phyloP scores from a whole-genome alignment of 2,797 vertebrate species.

The Tympanoctomys barrerae region DNA sequence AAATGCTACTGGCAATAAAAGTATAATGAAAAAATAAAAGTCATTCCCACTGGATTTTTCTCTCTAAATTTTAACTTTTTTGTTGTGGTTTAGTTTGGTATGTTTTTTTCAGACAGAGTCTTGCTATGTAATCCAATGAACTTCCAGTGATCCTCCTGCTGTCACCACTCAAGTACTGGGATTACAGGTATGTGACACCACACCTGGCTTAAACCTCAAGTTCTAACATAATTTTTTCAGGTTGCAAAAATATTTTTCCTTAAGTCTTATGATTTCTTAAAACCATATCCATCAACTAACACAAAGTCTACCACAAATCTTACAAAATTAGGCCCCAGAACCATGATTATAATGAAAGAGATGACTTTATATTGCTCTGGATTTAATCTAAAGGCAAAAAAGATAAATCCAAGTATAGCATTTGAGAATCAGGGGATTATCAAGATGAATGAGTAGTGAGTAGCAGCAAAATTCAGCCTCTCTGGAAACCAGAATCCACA shows the following conservation, averaged over 20 bases:
- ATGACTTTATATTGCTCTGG: background rate
- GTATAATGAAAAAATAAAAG: constrained; percentile 12
- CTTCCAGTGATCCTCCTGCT: background rate
- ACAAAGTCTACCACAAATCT: constrained; percentile 56
- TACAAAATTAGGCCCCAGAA: constrained; percentile 28
- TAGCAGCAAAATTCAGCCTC: background rate
- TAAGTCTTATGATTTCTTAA: constrained; percentile 34
- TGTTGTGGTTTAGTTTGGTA: background rate
- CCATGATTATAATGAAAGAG: constrained; percentile 23
- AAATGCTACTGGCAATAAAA: constrained; percentile 49
- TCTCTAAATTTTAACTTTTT: background rate
- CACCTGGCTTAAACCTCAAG: background rate
- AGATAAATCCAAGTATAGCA: constrained; percentile 3
- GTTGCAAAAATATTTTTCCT: constrained; percentile 50
- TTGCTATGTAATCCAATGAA: background rate
- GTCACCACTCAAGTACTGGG: background rate
- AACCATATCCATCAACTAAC: background rate
- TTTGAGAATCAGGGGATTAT: constrained; percentile 1
- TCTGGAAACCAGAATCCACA: background rate
- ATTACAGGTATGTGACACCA: background rate
- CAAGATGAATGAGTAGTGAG: background rate
- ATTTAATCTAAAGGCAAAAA: constrained; percentile 30
- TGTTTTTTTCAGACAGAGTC: background rate
- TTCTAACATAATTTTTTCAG: constrained; percentile 21
- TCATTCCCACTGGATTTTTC: background rate